A percentile compares a stretch with the other conserved stretches of the same genome.
phyloP scores from a whole-genome alignment of 2,797 vertebrate species.

The Nannoperca obscura region DNA sequence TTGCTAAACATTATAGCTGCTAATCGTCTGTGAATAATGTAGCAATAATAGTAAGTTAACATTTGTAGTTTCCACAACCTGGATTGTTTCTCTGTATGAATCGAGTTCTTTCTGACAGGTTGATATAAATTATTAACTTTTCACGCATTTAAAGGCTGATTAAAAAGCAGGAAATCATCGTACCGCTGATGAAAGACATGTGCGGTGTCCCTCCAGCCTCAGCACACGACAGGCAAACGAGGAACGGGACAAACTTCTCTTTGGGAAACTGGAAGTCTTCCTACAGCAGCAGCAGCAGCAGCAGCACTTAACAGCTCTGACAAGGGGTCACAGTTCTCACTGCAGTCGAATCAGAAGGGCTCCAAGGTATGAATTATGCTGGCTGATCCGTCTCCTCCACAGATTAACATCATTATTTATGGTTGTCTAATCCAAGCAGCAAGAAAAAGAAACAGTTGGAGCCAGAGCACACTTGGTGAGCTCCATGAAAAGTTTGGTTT shows the following conservation, averaged over 20 bases:
- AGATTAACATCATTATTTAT: constrained; percentile 64
- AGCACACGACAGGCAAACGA: constrained; percentile 46
- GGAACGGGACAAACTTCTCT: constrained; percentile 56
- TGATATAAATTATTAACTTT: background rate
- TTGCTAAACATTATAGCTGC: background rate
- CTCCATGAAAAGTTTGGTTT: constrained; percentile 13
- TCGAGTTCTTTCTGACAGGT: background rate
- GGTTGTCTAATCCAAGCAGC: constrained; percentile 52
- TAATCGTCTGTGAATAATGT: no score
- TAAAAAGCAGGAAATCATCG: constrained; percentile 62
- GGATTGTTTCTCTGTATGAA: background rate
- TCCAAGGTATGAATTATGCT: constrained; percentile 51
- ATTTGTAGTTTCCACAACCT: background rate
- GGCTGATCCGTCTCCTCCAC: constrained; percentile 50
- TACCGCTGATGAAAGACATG: constrained; percentile 49
- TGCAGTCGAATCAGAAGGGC: constrained; percentile 57
- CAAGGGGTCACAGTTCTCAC: constrained; percentile 70
- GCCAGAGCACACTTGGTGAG: constrained; percentile 55
- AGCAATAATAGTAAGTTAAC: no score
- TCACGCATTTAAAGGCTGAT: constrained; percentile 37
- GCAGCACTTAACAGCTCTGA: constrained; percentile 62
- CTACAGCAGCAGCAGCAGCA: constrained; percentile 50
- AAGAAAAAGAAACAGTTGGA: constrained; percentile 21
- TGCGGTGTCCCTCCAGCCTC: constrained; percentile 20
- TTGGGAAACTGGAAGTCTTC: constrained; percentile 72